phyloP scores from a whole-genome alignment of 2,797 vertebrate genomes.

The Gymnothorax javanicus region DNA sequence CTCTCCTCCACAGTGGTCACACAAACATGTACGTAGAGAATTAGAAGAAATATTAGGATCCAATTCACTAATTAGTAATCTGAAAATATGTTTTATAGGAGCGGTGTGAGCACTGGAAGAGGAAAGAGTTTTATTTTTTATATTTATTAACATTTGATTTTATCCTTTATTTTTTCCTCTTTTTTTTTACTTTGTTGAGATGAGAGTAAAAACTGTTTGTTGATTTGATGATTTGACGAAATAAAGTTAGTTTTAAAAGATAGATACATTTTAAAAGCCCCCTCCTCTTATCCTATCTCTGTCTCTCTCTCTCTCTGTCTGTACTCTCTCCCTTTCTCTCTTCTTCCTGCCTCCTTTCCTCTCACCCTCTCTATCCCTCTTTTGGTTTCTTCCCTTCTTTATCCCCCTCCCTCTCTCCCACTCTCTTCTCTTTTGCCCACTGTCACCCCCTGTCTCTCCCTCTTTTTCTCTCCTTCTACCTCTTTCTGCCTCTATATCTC shows the following conservation, averaged over 20 bases:
- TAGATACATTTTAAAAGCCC: neutral
- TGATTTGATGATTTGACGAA: slow-evolving; percentile 10
- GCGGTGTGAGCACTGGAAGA: slow-evolving; percentile 17
- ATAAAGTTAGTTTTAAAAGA: neutral
- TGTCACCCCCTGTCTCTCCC: neutral
- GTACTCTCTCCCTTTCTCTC: too few relatives aligned
- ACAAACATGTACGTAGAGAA: slow-evolving; percentile 15
- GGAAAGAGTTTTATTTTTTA: slow-evolving; percentile 3
- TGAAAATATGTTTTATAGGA: neutral
- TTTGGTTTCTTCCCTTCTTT: neutral
- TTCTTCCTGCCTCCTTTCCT: neutral
- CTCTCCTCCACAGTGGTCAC: slow-evolving; percentile 18
- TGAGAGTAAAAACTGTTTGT: neutral
- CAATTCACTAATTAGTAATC: neutral
- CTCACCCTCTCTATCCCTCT: neutral
- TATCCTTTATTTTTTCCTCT: neutral
- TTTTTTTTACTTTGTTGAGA: neutral
- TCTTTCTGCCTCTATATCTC: neutral
- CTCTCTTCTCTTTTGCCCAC: neutral
- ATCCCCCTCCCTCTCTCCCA: neutral
- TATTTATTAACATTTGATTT: neutral
- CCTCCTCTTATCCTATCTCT: slow-evolving; percentile 11
- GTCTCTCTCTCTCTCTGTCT: too few relatives aligned
- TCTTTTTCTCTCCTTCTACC: neutral
- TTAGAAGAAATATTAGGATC: neutral